Base-by-base conservation (phyloP, 2,888 invertebrate species). In the Spatulosminthurus flaviceps region DNA sequence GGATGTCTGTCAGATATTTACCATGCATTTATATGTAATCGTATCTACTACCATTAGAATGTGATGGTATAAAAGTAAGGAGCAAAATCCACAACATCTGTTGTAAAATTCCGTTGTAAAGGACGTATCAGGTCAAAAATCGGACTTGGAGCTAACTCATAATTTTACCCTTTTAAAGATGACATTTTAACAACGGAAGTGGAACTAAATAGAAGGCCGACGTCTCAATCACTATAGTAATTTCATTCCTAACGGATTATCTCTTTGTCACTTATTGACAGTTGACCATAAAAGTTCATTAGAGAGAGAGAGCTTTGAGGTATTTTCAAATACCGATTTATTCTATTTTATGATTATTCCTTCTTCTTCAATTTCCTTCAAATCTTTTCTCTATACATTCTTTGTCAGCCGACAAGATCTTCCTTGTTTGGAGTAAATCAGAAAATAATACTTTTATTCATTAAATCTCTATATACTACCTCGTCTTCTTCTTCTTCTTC, bases 161-260 rank as follows among this genome's bases (percentile, higher is more conserved):
- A 21, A 34, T 51, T 19, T n/a, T 70, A 41, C 7, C 60, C 24
- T n/a, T n/a, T n/a, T 64, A 28, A 73, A 13, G 26, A 61, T 73
- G 73, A 73, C 73, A 73, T 73, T 60, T n/a, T n/a, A 28, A 64
- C 61, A 64, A 41, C 74, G 74, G 74, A 74, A 74, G 74, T 43
- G 7, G 16, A 29, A 22, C 29, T n/a, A 34, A 60, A 64, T n/a
- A 29, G 74, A 74, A 74, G 74, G 74, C 61, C 74, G 64, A 74
- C 74, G 74, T 74, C 74, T 74, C 74, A 74, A 74, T 73, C 34
- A 22, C 28, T 29, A 21, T 60, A 4, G 4, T 73, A 51, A 51
- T 61, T 73, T 21, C 43, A 34, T 16, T 51, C 51, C 19, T 51
- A 51, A 51, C 16, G n/a, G 51, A 51, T 19, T 51, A 51, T 51